Evolutionary conservation across 2,888 invertebrate species (phyloP).

Genomic region (Parascotia fuliginaria): DNA sequence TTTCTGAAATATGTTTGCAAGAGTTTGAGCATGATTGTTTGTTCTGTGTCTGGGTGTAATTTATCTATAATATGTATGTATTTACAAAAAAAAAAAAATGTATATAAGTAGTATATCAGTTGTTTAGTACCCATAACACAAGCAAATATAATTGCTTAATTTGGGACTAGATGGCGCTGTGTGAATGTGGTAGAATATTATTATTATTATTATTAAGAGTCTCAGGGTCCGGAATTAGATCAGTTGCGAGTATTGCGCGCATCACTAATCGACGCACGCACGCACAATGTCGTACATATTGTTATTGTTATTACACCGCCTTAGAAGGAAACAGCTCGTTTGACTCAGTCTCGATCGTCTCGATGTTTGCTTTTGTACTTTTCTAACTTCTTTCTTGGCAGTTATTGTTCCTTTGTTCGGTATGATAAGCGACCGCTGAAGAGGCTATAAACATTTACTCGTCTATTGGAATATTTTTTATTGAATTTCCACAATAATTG

Average conservation of each 20-base stretch:
- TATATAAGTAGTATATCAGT: too few species aligned
- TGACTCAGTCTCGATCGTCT: slow-evolving; percentile 62
- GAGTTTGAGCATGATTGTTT: too few species aligned
- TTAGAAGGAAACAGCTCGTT: slow-evolving; percentile 72
- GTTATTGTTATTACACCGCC: slow-evolving; percentile 72
- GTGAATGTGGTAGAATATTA: too few species aligned
- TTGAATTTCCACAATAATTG: slow-evolving; percentile 50
- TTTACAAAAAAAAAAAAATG: too few species aligned
- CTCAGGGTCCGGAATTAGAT: slow-evolving; percentile 56
- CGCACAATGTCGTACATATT: slow-evolving; percentile 66
- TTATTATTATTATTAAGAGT: too few species aligned
- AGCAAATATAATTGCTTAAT: too few species aligned
- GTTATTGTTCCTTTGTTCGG: slow-evolving; percentile 78
- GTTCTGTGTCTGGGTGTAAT: too few species aligned
- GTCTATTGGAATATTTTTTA: slow-evolving; percentile 62
- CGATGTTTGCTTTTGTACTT: slow-evolving; percentile 76
- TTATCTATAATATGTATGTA: too few species aligned
- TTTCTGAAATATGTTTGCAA: slow-evolving; percentile 47
- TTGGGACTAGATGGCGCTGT: too few species aligned
- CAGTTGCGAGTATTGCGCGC: slow-evolving; percentile 50
- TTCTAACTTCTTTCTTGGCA: slow-evolving; percentile 76
- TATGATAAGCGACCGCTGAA: slow-evolving; percentile 62
- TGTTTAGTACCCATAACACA: too few species aligned
- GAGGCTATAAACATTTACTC: slow-evolving; percentile 69
- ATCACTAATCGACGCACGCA: slow-evolving; percentile 62